A percentile compares a stretch with the other conserved stretches of the same genome.
Conservation (phyloP, 1,140 invertebrate species). For the Hetaerina americana region DNA sequence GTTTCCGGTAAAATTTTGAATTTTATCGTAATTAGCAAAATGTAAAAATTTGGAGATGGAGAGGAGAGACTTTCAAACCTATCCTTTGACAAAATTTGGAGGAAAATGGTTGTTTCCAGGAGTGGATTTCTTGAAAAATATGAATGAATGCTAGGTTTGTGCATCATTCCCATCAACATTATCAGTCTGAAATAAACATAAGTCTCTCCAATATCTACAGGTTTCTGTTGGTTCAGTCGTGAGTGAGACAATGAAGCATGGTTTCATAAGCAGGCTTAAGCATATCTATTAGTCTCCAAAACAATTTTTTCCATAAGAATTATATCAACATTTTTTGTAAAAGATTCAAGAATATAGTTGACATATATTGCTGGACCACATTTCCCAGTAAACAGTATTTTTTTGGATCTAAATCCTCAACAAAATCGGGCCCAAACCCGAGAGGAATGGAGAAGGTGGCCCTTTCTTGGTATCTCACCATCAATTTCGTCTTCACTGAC, state of each 20-base stretch:
- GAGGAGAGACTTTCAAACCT: too few species aligned
- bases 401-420: neutral
- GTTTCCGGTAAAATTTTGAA: neutral
- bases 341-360: neutral
- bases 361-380: neutral
- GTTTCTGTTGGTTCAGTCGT: neutral
- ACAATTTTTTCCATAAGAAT: neutral
- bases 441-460: neutral
- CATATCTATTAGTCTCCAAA: neutral
- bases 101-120: neutral
- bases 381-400: neutral
- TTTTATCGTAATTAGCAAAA: neutral
- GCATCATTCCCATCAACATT: neutral
- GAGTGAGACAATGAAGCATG: neutral
- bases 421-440: neutral
- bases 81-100: neutral
- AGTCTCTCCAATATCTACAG: neutral
- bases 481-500: neutral
- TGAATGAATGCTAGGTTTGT: neutral
- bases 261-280: neutral
- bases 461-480: neutral
- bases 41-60: neutral
- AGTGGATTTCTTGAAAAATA: neutral
- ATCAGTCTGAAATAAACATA: neutral
- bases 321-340: neutral